phyloP scores from a whole-genome alignment of 2,113 vertebrate genomes.

The Eidolon helvum region DNA sequence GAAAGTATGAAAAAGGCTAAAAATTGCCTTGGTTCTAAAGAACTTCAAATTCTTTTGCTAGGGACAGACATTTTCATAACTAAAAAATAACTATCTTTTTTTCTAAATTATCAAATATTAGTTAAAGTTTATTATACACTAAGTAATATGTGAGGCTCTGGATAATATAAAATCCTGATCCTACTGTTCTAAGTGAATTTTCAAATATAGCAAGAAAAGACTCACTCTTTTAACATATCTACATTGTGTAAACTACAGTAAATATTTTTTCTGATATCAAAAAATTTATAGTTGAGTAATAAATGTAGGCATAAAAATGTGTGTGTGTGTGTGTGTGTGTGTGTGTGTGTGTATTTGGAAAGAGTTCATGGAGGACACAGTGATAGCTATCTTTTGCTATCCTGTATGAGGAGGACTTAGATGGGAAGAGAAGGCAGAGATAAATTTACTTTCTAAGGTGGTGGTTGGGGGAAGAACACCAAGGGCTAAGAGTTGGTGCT shows the following conservation, averaged over 20 bases:
- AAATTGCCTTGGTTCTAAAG: not conserved
- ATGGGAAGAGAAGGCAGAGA: not conserved
- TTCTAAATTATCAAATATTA: slow-evolving; percentile 18
- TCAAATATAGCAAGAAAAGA: not conserved
- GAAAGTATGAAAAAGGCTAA: slow-evolving; percentile 30
- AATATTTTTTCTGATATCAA: not conserved
- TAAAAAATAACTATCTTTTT: not conserved
- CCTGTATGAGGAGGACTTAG: fast-evolving
- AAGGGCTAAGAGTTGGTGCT: not conserved
- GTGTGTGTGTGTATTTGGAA: not conserved
- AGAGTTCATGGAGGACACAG: not conserved
- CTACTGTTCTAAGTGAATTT: not conserved
- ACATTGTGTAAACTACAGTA: not conserved
- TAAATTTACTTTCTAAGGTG: not conserved
- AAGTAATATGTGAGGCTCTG: not conserved
- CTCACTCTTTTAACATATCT: not conserved
- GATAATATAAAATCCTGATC: not conserved
- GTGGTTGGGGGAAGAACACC: not conserved
- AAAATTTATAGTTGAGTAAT: not conserved
- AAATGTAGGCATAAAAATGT: not conserved
- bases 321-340: not conserved
- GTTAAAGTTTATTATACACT: not conserved
- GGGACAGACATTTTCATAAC: not conserved
- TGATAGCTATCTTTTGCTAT: not conserved
- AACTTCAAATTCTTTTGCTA: not conserved